phyloP scores from a whole-genome alignment of 2,888 invertebrate genomes.

The Apamea crenata region DNA sequence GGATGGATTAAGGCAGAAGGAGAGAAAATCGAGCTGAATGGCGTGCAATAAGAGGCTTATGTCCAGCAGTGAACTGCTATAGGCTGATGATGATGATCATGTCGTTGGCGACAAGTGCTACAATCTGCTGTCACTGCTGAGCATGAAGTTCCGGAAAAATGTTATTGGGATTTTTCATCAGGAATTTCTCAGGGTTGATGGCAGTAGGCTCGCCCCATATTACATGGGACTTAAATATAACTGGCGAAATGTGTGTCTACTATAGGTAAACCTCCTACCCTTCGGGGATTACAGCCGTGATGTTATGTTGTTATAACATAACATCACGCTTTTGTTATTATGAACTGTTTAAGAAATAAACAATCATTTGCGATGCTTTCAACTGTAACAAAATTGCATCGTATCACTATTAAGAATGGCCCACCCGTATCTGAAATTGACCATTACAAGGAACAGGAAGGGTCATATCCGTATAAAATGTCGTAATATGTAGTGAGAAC shows the following conservation, averaged over 20 bases:
- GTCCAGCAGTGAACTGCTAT: too few relatives aligned
- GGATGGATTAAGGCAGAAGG: too few relatives aligned
- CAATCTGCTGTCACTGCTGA: too few relatives aligned
- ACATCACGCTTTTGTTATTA: background rate
- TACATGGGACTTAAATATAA: too few relatives aligned
- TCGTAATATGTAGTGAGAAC: constrained; percentile 13
- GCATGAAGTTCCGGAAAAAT: too few relatives aligned
- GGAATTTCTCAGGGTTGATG: background rate
- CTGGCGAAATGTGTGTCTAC: too few relatives aligned
- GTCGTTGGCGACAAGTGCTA: too few relatives aligned
- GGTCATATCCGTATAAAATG: constrained; percentile 5
- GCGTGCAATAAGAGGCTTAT: too few relatives aligned
- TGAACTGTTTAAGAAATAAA: background rate
- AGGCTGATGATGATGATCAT: too few relatives aligned
- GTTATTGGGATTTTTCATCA: background rate
- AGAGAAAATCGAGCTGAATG: too few relatives aligned
- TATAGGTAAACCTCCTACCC: background rate
- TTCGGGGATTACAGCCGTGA: background rate
- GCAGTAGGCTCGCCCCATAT: background rate
- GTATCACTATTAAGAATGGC: background rate
- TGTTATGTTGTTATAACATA: background rate
- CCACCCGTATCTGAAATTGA: background rate
- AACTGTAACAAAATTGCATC: background rate
- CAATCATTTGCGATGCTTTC: background rate
- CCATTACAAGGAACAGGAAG: background rate